A percentile compares a stretch with the other conserved stretches of the same genome.
Evolutionary conservation across 2,113 vertebrate species (phyloP).

Genomic region (Cyphomyrus discorhynchus): DNA sequence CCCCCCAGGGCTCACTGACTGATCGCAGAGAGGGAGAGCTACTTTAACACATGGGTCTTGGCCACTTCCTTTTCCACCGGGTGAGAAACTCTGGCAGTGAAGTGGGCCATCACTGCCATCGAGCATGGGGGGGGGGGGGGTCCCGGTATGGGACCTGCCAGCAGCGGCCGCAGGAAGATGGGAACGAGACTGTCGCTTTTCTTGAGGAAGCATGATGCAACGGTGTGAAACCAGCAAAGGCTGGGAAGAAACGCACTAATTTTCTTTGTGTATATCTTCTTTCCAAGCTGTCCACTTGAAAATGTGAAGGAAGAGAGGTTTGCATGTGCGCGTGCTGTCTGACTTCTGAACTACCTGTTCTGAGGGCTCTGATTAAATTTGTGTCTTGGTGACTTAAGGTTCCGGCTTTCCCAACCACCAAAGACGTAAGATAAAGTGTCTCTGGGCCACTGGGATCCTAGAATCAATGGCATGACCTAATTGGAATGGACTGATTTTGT

Average conservation of each 20-base stretch:
- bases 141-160: neutral
- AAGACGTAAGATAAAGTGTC: slow-evolving; percentile 2
- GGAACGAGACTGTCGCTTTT: neutral
- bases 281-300: neutral
- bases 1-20: neutral
- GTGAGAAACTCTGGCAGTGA: slow-evolving; percentile 18
- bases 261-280: neutral
- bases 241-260: neutral
- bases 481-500: slow-evolving; percentile 17
- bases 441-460: slow-evolving; percentile 16
- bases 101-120: neutral
- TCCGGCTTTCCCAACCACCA: slow-evolving; percentile 28
- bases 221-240: neutral
- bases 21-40: slow-evolving; percentile 14
- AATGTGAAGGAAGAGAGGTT: neutral
- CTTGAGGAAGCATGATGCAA: slow-evolving; percentile 21
- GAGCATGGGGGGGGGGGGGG: slow-evolving; percentile 5
- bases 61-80: slow-evolving; percentile 9
- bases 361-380: neutral
- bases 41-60: slow-evolving; percentile 22
- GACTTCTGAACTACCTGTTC: neutral
- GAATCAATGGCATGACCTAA: slow-evolving; percentile 23
- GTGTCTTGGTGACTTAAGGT: neutral
- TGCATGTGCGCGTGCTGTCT: neutral
- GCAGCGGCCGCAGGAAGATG: slow-evolving; percentile 10